Evolutionary conservation across 2,797 vertebrate genomes (phyloP).

Genomic region (Valencia hispanica): DNA sequence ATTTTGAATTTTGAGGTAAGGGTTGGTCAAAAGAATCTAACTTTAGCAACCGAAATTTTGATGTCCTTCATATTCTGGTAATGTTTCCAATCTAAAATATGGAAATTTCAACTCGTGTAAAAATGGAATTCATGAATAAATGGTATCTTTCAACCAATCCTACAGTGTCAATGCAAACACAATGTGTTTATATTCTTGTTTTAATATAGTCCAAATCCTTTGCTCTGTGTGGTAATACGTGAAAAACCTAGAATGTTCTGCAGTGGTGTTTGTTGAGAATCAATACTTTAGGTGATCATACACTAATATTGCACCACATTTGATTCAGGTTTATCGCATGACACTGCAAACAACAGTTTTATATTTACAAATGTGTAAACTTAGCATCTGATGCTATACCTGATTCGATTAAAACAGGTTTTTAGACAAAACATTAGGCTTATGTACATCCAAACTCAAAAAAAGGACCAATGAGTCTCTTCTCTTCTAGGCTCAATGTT

Average conservation of each 20-base stretch:
- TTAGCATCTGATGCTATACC: not conserved
- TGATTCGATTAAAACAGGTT: not conserved
- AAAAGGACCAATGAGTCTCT: not conserved
- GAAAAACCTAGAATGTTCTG: too few relatives aligned
- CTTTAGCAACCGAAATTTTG: too few relatives aligned
- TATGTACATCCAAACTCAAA: not conserved
- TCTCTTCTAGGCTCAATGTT: conserved; percentile 12
- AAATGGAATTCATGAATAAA: not conserved
- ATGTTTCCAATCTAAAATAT: too few relatives aligned
- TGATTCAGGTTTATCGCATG: not conserved
- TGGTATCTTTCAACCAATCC: too few relatives aligned
- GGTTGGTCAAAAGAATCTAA: not conserved
- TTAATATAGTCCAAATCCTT: too few relatives aligned
- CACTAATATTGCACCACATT: not conserved
- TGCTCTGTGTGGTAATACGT: too few relatives aligned
- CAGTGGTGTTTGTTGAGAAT: too few relatives aligned
- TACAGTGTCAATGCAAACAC: too few relatives aligned
- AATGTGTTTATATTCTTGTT: too few relatives aligned
- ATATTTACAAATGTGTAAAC: not conserved
- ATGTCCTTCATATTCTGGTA: too few relatives aligned
- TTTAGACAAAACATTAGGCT: not conserved
- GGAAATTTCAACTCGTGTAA: not conserved
- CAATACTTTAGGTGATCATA: not conserved
- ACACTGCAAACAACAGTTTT: not conserved
- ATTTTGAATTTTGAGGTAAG: not conserved